A percentile compares a stretch with the other conserved stretches of the same genome.
Conservation (phyloP, 1,140 invertebrate species). For the Hetaerina americana region DNA sequence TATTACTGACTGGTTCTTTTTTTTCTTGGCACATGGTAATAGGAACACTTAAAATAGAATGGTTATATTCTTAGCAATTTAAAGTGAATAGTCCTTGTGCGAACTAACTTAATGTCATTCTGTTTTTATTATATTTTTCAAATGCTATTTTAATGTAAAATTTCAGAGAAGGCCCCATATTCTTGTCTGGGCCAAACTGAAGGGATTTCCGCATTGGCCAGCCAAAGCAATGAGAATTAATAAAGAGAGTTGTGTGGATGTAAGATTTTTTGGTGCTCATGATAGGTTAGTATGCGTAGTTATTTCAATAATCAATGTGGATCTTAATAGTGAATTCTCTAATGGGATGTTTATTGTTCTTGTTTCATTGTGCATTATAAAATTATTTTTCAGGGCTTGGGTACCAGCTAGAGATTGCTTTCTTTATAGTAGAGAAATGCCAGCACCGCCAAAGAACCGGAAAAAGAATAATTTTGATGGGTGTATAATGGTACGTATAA, state of each 20-base stretch:
- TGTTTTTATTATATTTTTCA: constrained; percentile 1
- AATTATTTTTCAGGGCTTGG: constrained; percentile 47
- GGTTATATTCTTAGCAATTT: too few species aligned
- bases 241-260: constrained; percentile 65
- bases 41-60: too few species aligned
- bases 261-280: constrained; percentile 87
- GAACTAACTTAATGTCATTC: not conserved
- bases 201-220: constrained; percentile 91
- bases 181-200: constrained; percentile 82
- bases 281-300: constrained; percentile 43
- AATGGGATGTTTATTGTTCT: constrained; percentile 5
- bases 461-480: constrained; percentile 46
- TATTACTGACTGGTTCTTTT: too few species aligned
- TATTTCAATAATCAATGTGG: not conserved
- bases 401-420: constrained; percentile 72
- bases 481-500: constrained; percentile 43
- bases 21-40: too few species aligned
- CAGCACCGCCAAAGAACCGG: constrained; percentile 42
- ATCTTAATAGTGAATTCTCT: not conserved
- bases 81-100: too few species aligned
- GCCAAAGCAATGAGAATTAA: constrained; percentile 73
- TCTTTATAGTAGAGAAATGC: constrained; percentile 55
- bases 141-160: constrained; percentile 8
- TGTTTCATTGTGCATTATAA: not conserved
- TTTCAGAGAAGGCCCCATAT: constrained; percentile 57